phyloP scores from a whole-genome alignment of 1,140 invertebrate species.

The Berghia stephanieae region DNA sequence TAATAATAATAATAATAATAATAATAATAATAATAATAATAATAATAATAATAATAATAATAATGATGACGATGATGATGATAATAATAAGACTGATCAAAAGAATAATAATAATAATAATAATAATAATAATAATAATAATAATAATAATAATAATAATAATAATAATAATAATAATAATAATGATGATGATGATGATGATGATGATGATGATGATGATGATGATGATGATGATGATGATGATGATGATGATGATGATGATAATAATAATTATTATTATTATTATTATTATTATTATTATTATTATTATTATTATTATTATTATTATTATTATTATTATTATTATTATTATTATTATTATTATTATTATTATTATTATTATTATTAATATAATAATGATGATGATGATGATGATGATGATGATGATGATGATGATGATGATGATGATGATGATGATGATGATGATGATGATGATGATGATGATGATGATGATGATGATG shows the following conservation, averaged over 20 bases:
- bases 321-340: background rate
- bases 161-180: background rate
- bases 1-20: too few species aligned
- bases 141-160: too few species aligned
- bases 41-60: too few species aligned
- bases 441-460: constrained; percentile 4
- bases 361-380: background rate
- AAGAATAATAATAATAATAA: too few species aligned
- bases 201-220: constrained; percentile 8
- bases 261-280: background rate
- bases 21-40: too few species aligned
- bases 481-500: background rate
- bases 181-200: background rate
- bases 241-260: too few species aligned
- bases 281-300: background rate
- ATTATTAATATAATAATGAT: background rate
- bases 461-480: background rate
- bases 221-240: background rate
- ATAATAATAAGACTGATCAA: too few species aligned
- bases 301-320: background rate
- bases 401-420: constrained; percentile 7
- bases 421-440: constrained; percentile 4
- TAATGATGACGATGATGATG: too few species aligned
- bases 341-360: background rate
- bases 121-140: too few species aligned